Evolutionary conservation across 2,113 vertebrate species (phyloP), one percentile per base, ranked within the genome.

Genomic region (Marmota flaviventris): DNA sequence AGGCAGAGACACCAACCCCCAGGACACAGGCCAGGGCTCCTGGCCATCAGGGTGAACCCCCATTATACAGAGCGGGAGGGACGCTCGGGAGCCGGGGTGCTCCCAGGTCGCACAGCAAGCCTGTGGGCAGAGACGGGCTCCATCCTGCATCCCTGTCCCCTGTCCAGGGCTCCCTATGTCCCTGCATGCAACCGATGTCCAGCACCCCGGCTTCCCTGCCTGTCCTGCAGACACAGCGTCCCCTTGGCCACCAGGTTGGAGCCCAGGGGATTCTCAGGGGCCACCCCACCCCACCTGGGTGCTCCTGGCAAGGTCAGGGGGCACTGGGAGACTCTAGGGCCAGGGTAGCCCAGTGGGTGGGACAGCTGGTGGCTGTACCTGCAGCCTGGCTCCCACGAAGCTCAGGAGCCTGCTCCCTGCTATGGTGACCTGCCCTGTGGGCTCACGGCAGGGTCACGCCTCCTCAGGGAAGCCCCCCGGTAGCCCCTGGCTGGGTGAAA

Each of bases 401-500:
- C 53, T 76, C 67, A 3, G 22, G 69, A 45, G 16, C 82, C 85
- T 8, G 34, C 51, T 37, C 16, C 24, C 0, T 45, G 81, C 34
- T 86, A 22, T 56, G n/a, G 67, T 17, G n/a, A 3, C 29, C 12
- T 29, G 53, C 17, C 63, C 42, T 5, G 22, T 51, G 20, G 48
- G 53, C 24, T 20, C 37, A 18, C 65, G 58, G 29, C 1, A 25
- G 27, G 18, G 12, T 17, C 29, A 32, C 29, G 10, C 25, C 51
- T 70, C 93, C 73, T 85, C 81, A 25, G 8, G 63, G 77, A 95
- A 92, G 72, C 34, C 32, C 63, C 48, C 53, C 34, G 61, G 78
- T 89, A 82, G 77, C 53, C 14, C 84, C 65, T 34, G 24, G 58
- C 70, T 39, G 22, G 45, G n/a, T 61, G 14, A 78, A 37, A 45